A percentile compares a stretch with the other conserved stretches of the same genome.
Conservation (phyloP, 2,113 vertebrate species). For the Edolisoma coerulescens region DNA sequence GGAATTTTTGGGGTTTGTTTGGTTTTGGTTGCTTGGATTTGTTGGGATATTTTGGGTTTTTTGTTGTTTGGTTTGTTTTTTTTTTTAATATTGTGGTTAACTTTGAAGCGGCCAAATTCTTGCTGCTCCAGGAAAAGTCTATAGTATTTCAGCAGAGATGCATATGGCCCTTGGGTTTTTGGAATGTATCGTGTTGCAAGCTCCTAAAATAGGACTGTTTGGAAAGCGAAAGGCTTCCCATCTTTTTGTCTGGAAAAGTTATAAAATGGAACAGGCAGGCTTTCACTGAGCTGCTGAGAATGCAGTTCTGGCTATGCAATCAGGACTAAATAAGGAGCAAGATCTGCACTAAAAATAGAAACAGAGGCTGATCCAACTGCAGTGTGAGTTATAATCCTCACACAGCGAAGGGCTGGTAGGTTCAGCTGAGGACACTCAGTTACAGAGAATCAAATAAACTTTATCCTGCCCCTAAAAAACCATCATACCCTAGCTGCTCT, state of each 20-base stretch:
- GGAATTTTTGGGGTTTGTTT: neutral
- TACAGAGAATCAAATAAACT: slow-evolving; percentile 45
- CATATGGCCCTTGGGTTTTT: slow-evolving; percentile 12
- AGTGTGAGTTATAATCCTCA: slow-evolving; percentile 64
- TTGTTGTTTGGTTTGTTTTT: neutral
- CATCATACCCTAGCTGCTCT: neutral
- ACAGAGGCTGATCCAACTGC: slow-evolving; percentile 58
- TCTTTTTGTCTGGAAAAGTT: slow-evolving; percentile 56
- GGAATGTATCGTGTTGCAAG: neutral
- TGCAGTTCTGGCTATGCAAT: slow-evolving; percentile 64
- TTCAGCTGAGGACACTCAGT: slow-evolving; percentile 71
- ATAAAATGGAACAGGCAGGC: slow-evolving; percentile 53
- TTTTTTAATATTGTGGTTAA: neutral
- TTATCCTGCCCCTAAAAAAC: slow-evolving; percentile 11
- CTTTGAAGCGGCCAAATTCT: neutral
- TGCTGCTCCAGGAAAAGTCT: neutral
- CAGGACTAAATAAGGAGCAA: slow-evolving; percentile 69
- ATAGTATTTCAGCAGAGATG: slow-evolving; percentile 35
- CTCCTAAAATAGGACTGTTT: slow-evolving; percentile 49
- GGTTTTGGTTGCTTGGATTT: neutral
- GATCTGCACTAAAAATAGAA: slow-evolving; percentile 74
- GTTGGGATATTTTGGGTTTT: neutral
- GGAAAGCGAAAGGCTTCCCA: slow-evolving; percentile 37
- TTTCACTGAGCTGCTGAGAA: slow-evolving; percentile 63
- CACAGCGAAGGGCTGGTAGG: slow-evolving; percentile 52